Percentiles rank a stretch among this genome's conserved stretches.
phyloP scores from a whole-genome alignment of 2,797 vertebrate species.

The Acipenser oxyrinchus region DNA sequence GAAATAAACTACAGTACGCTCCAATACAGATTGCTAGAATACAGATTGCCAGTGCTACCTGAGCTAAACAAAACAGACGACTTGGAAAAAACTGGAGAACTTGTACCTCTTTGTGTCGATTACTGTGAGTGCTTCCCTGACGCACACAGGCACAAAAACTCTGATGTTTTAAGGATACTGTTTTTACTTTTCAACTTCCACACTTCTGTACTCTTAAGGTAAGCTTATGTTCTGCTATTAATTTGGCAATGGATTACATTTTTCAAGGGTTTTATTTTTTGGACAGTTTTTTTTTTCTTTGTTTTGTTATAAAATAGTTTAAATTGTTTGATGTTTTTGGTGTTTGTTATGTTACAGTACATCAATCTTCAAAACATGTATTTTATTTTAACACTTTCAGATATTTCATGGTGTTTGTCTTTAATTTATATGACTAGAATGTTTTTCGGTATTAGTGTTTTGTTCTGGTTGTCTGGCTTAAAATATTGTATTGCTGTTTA shows the following conservation, averaged over 20 bases:
- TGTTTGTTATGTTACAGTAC: too few species aligned
- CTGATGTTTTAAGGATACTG: slow-evolving; percentile 12
- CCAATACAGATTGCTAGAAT: slow-evolving; percentile 36
- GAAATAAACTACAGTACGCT: slow-evolving; percentile 38
- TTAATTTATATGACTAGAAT: too few species aligned
- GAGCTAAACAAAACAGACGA: slow-evolving; percentile 32
- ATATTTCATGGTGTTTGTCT: too few species aligned
- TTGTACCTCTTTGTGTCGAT: not conserved
- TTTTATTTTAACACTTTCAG: too few species aligned
- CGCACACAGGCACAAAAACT: not conserved
- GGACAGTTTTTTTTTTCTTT: too few species aligned
- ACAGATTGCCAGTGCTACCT: slow-evolving; percentile 42
- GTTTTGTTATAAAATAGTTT: too few species aligned
- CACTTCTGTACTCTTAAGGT: slow-evolving; percentile 9
- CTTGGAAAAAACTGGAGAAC: not conserved
- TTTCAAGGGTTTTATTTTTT: not conserved
- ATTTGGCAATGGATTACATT: not conserved
- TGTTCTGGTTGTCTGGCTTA: too few species aligned
- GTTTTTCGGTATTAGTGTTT: too few species aligned
- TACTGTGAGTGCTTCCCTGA: not conserved
- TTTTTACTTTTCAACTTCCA: not conserved
- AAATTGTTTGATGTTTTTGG: too few species aligned
- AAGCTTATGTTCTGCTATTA: slow-evolving; percentile 1
- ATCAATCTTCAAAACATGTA: too few species aligned
- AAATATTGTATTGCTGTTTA: too few species aligned